Evolutionary conservation across 2,113 vertebrate genomes (phyloP).

Genomic region (Platysternon megacephalum): DNA sequence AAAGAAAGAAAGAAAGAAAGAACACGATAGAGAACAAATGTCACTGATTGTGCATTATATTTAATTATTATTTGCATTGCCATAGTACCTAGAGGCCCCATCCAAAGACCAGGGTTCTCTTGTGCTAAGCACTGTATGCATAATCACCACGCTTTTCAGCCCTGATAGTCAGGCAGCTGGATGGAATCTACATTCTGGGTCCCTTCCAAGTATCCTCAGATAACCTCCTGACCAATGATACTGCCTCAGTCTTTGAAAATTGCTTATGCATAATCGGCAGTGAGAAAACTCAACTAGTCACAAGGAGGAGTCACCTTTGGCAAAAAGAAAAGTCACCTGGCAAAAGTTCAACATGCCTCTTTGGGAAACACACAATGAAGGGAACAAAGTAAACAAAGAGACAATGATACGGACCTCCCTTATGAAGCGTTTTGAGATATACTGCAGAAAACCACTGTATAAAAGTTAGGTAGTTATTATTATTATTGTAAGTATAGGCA

Average conservation of each 20-base stretch:
- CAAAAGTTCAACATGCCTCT: not conserved
- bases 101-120: not conserved
- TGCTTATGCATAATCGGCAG: not conserved
- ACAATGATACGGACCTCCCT: no score
- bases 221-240: not conserved
- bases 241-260: not conserved
- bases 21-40: not conserved
- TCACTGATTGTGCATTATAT: not conserved
- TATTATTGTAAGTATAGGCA: not conserved
- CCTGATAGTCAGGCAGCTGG: not conserved
- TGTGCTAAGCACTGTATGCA: not conserved
- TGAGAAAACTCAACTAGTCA: not conserved
- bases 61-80: not conserved
- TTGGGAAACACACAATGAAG: not conserved
- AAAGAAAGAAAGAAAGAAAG: not conserved
- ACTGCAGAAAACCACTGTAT: not conserved
- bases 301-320: not conserved
- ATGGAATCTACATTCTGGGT: fast-evolving
- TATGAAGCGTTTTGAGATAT: not conserved
- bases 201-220: not conserved
- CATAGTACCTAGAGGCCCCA: not conserved
- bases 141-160: not conserved
- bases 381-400: not conserved
- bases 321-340: not conserved
- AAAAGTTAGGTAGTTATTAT: no score